phyloP scores from a whole-genome alignment of 2,888 invertebrate genomes.

The Lasioglossum figueresi region DNA sequence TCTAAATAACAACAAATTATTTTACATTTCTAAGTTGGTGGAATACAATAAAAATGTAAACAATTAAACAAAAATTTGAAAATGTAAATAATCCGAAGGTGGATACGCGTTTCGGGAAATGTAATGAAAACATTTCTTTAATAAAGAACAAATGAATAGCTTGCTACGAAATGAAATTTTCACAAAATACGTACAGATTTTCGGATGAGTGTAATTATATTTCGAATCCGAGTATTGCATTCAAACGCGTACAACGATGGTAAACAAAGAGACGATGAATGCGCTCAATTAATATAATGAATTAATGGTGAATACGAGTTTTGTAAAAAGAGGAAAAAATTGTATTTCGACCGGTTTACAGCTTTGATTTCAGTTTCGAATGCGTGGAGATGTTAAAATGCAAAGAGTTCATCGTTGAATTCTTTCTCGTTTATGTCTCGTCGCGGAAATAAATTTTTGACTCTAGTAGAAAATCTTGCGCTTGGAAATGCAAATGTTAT shows the following conservation, averaged over 20 bases:
- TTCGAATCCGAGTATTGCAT: background rate
- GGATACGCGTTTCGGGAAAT: background rate
- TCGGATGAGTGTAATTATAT: background rate
- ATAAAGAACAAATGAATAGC: background rate
- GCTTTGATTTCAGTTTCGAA: background rate
- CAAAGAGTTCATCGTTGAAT: background rate
- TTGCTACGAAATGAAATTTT: background rate
- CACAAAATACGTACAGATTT: background rate
- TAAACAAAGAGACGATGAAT: background rate
- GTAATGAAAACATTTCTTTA: background rate
- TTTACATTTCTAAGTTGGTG: too few relatives aligned
- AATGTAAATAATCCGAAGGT: too few relatives aligned
- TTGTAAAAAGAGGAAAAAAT: background rate
- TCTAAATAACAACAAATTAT: too few relatives aligned
- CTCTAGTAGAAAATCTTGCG: background rate
- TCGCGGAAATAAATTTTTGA: background rate
- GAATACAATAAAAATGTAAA: too few relatives aligned
- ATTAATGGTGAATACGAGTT: background rate
- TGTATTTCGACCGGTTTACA: background rate
- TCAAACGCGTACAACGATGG: background rate
- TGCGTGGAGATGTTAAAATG: background rate
- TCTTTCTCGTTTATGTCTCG: background rate
- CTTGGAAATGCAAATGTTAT: background rate
- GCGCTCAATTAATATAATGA: background rate
- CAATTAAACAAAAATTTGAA: too few relatives aligned